Base-by-base conservation (phyloP, 2,888 invertebrate genomes). In the Oxyscelio sp. region DNA sequence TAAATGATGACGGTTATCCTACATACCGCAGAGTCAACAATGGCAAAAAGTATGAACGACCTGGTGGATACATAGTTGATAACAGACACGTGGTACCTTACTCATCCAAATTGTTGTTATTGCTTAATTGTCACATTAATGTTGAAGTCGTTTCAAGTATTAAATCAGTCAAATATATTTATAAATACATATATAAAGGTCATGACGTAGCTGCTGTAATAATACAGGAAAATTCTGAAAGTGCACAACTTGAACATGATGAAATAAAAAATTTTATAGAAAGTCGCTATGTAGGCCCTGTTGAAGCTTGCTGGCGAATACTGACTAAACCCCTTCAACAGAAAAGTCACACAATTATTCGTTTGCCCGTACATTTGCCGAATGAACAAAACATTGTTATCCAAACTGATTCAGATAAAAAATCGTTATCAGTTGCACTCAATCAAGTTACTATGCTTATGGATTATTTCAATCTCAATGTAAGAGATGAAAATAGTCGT, bases 1-100 rank as follows among this genome's bases (percentile, higher is more conserved):
- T 85, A 22, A 82, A 84, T 85, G 87, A 71, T 40, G 85, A 90
- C 66, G 89, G 89, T 6, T 91, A 91, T 82, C 90, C 89, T 5
- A 24, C 58, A 2, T 90, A 90, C 83, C 83, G 82, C 22, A 73
- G 89, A 73, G 78, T 83, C 40, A 77, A 90, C 74, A 85, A 58
- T 66, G 87, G 85, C 27, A 78, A 34, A 17, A 59, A 31, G 22
- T 85, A 86, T 52, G 73, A 85, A 61, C 73, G 84, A 40, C 17
- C 40, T 27, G 27, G 52, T 15, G 86, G 83, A 43, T 65, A 85
- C 91, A 90, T 88, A n/a, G n/a, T n/a, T n/a, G n/a, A n/a, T n/a
- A n/a, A n/a, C n/a, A n/a, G n/a, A n/a, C n/a, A n/a, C n/a, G 89
- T 91, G 24, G 92, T 93, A 11, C 91, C 91, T 19, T 91, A 87